Base-by-base conservation (phyloP, 2,113 vertebrate species). In the Fregata magnificens region DNA sequence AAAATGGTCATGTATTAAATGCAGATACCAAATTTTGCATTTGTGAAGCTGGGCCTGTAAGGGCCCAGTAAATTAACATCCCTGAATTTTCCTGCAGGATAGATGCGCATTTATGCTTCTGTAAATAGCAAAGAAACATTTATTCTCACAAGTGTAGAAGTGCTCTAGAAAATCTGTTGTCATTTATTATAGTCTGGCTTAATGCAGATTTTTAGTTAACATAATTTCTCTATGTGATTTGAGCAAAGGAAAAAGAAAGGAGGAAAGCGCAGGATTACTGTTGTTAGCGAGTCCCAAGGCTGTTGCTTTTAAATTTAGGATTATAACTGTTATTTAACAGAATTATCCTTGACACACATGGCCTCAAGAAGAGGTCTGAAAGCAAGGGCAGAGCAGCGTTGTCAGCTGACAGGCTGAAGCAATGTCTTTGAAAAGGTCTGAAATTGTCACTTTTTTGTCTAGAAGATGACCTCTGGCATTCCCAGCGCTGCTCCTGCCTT, bases 231-330 rank as follows among this genome's bases (percentile, higher is more conserved):
- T 83, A 6, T 74, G 53, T 80, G 63, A 32, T 88, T 83, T 88
- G 45, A 81, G 82, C 55, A 85, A 89, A 91, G 49, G 42, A 55
- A 92, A 34, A 42, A 73, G 50, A 50, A 82, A 83, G 38, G 47
- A 79, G 86, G 44, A 52, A 95, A 94, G 62, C 56, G 42, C 36
- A 80, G 31, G 58, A 80, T 91, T 93, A 61, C 62, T 88, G 65
- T 90, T 95, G 93, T 80, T 78, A 91, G 52, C 2, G 0, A 90
- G 53, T 87, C 82, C 93, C 62, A 93, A 93, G 90, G 90, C 92
- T 77, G 70, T 65, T 93, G 74, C 65, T 94, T 96, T 96, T 87
- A 90, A 90, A 94, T 91, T 91, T 95, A 82, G 95, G 81, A 82
- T 90, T 95, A 59, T 87, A 94, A 52, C 78, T 87, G 61, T 86